These are phyloP conservation scores for Orchestes rusci DNA, from an alignment of 2,888 invertebrate genomes.

Conservation along the genomic window DNA sequence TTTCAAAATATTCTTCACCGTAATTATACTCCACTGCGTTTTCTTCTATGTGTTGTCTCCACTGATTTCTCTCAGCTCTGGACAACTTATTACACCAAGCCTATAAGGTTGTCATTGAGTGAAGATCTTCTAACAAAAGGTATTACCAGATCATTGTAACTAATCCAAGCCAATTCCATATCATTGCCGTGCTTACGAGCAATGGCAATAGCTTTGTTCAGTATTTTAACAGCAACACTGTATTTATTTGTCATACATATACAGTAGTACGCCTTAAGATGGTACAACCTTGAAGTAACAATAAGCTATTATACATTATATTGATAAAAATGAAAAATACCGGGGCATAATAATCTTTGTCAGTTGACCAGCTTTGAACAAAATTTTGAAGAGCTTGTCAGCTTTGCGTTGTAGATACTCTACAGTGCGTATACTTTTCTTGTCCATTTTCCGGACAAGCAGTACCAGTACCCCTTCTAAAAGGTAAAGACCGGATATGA, in stretches of 20 bases:
- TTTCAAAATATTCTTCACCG: conserved; percentile 40
- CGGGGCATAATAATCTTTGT: not conserved
- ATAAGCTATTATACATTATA: not conserved
- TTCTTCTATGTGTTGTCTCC: conserved; percentile 47
- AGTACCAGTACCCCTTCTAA: conserved; percentile 51
- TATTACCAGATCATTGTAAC: conserved; percentile 48
- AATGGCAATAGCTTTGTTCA: conserved; percentile 42
- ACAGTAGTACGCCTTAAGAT: conserved; percentile 50
- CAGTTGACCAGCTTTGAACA: conserved; percentile 30
- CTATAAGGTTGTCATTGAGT: conserved; percentile 34
- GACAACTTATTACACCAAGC: conserved; percentile 49
- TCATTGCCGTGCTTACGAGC: conserved; percentile 38
- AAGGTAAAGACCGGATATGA: conserved; percentile 47
- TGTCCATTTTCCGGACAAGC: conserved; percentile 43
- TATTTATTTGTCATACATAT: conserved; percentile 45
- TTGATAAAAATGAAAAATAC: conserved; percentile 2
- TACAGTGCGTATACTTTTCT: conserved; percentile 33
- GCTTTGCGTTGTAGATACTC: conserved; percentile 34
- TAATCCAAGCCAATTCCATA: conserved; percentile 46
- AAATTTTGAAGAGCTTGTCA: conserved; percentile 31
- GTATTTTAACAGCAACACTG: conserved; percentile 38
- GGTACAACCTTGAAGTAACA: conserved; percentile 43
- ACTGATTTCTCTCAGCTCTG: conserved; percentile 42
- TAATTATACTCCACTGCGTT: conserved; percentile 46
- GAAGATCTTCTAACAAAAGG: no score